Evolutionary conservation across 2,113 vertebrate species (phyloP).

Genomic region (Carlito syrichta): DNA sequence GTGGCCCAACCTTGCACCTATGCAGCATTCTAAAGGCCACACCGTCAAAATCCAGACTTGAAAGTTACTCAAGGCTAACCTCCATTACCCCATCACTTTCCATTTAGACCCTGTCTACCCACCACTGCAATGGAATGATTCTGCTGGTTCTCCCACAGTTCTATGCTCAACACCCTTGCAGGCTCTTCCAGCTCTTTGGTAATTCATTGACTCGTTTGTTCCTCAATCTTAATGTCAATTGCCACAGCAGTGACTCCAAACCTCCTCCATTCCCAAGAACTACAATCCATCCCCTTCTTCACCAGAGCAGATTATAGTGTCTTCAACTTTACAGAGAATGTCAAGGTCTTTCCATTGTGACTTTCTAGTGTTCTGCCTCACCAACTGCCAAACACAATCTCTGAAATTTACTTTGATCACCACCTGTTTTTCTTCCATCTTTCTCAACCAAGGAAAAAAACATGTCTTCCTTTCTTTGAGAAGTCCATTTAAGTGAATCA

Average conservation of each 20-base stretch:
- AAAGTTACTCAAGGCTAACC: neutral
- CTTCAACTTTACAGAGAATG: neutral
- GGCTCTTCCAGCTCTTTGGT: neutral
- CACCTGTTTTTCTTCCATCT: neutral
- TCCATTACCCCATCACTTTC: neutral
- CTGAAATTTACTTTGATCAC: neutral
- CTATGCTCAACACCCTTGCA: neutral
- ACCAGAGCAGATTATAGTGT: neutral
- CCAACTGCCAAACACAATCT: neutral
- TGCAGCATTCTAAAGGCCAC: neutral
- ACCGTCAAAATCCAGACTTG: neutral
- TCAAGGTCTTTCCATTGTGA: neutral
- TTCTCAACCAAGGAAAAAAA: conserved; percentile 13
- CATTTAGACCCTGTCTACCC: neutral
- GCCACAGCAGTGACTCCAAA: neutral
- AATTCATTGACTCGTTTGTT: neutral
- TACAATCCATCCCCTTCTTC: no score
- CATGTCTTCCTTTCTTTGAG: neutral
- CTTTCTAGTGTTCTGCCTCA: neutral
- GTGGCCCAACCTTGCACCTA: neutral
- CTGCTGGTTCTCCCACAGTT: neutral
- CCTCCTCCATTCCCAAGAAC: neutral
- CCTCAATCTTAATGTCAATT: neutral
- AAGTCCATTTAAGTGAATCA: neutral
- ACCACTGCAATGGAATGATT: conserved; percentile 14